Evolutionary conservation across 2,113 vertebrate genomes (phyloP).

Genomic region (Mustela nigripes): DNA sequence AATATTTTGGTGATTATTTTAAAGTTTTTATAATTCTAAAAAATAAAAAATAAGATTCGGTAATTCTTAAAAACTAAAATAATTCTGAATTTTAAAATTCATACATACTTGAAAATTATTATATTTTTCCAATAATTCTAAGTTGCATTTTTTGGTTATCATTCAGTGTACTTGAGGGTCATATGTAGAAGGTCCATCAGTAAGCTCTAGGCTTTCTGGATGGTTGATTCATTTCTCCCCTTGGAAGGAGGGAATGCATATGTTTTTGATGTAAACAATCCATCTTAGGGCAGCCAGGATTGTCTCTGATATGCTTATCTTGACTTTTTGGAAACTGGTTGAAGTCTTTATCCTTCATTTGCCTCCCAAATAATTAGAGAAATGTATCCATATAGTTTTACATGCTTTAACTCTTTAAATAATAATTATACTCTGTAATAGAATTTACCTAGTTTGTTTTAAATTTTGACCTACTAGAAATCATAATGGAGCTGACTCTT

Average conservation of each 20-base stretch:
- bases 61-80: not conserved
- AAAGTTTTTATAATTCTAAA: not conserved
- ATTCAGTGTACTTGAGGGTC: not conserved
- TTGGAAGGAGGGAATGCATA: not conserved
- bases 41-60: not conserved
- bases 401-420: constrained; percentile 32
- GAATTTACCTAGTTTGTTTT: not conserved
- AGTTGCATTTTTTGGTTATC: not conserved
- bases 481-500: not conserved
- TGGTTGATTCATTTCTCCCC: not conserved
- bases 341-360: not conserved
- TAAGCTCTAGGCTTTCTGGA: not conserved
- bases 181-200: not conserved
- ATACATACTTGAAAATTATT: not conserved
- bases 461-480: not conserved
- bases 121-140: not conserved
- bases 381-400: not conserved
- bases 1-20: constrained; percentile 25
- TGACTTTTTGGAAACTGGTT: not conserved
- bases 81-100: not conserved
- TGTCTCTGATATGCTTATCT: not conserved
- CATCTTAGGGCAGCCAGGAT: not conserved
- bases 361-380: not conserved
- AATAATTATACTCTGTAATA: not conserved
- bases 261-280: not conserved